Conservation (phyloP, 2,797 vertebrate genomes). For the Sibirionetta formosa region DNA sequence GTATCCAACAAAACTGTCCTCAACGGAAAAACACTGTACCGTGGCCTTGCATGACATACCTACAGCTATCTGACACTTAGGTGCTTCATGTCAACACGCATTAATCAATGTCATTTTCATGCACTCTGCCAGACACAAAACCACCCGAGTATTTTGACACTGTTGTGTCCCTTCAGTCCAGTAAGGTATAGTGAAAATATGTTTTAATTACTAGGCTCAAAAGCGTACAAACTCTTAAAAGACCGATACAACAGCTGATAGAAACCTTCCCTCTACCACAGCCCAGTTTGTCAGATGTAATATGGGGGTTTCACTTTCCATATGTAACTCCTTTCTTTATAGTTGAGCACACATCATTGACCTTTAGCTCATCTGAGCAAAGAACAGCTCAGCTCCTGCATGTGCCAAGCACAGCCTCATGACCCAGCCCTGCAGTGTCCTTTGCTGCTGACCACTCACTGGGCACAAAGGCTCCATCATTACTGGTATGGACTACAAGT, state of each 20-base stretch:
- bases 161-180: neutral
- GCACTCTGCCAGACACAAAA: neutral
- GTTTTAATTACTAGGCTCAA: slow-evolving; percentile 4
- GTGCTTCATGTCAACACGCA: neutral
- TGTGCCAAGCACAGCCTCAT: neutral
- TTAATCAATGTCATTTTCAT: neutral
- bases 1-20: neutral
- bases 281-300: neutral
- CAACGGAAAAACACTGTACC: neutral
- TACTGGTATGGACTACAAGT: rapidly evolving
- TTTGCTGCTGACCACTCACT: neutral
- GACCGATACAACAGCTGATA: neutral
- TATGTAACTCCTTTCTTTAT: neutral
- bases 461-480: neutral
- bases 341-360: neutral
- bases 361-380: neutral
- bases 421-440: neutral
- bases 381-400: neutral
- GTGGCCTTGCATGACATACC: neutral
- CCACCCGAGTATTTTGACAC: neutral
- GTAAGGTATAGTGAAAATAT: neutral
- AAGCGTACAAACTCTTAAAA: neutral
- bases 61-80: neutral
- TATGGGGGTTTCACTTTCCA: neutral
- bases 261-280: neutral